Base-by-base conservation (phyloP, 2,113 vertebrate genomes). In the Phrynosoma platyrhinos region DNA sequence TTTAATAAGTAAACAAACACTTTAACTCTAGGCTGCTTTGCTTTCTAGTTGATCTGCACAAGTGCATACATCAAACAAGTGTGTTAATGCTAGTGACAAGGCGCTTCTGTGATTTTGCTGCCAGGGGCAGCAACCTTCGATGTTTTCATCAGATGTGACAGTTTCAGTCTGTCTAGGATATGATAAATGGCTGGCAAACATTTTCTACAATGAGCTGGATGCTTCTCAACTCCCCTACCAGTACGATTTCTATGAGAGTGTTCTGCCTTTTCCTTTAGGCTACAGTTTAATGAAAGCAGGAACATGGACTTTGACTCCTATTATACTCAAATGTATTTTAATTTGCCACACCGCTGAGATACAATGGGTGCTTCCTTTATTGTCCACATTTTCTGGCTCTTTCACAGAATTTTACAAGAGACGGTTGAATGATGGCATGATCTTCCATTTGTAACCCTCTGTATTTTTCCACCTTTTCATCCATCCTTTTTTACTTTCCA, bases 141-240 rank as follows among this genome's bases (percentile, higher is more conserved):
- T 71, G 68, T 71, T 71, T 71, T 79, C 53, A 79, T 58, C 30
- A 58, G 78, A 58, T 79, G n/a, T 21, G 78, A 79, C 78, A 79
- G 78, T 79, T 79, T 79, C 30, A 79, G 30, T 58, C 27, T 79
- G 78, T 79, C 78, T 55, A 53, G n/a, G 52, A 55, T 42, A 79
- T 58, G 52, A 42, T 58, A 55, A 27, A n/a, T 79, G 78, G 30
- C 78, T 79, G 78, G 30, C 52, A 79, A 55, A 58, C 78, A 79
- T 79, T 55, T 4, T 55, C 78, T n/a, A 53, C 21, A 27, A 53
- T 79, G 52, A 42, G 52, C 55, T 79, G 55, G 52, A 58, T 55
- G 21, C 16, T 79, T 79, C 55, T 27, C 8, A 20, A 14, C 30
- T 20, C 30, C 30, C 78, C 8, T 3, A 55, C 9, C 78, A 27